Evolutionary conservation across 2,113 vertebrate genomes (phyloP), one percentile per base, ranked within the genome.

Genomic region (Elaphurus davidianus): DNA sequence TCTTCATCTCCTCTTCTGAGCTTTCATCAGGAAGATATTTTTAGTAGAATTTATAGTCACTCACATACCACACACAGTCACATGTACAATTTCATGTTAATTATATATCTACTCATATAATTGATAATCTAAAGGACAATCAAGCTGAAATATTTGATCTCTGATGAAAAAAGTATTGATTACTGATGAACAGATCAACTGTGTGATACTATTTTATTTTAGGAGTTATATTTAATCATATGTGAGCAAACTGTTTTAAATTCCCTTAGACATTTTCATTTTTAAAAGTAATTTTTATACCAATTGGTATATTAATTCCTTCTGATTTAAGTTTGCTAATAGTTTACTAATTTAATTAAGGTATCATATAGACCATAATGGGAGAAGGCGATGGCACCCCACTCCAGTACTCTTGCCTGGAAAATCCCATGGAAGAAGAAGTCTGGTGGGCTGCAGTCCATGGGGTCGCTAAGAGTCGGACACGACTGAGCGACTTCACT

Each of bases 271-370:
- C 76, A 33, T 7, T 8, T 54, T 94, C 16, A 50, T 45, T 90
- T 86, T 43, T 50, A 17, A 30, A 45, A 33, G 14, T 93, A 96
- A 67, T 50, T 91, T 89, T 88, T 82, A 11, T 2, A 25, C 47
- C 40, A 85, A 19, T 4, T 95, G 30, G 21, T 59, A 7, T 25
- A 47, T 33, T 84, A 85, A 74, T 52, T 21, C 62, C 6, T 74
- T 67, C 8, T 94, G 25, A 85, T 67, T 4, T 76, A 23, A 83
- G 6, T 81, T 91, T 54, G 2, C 3, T 87, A 28, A 83, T 59
- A 62, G 14, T 91, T 84, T 82, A 28, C 67, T 96, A 94, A 82
- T 97, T 93, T 96, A 30, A 88, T 95, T 19, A 97, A 94, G 7
- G 3, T 30, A 21, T 13, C 16, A 21, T 17, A 78, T n/a, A 82